A percentile compares a stretch with the other conserved stretches of the same genome.
phyloP scores from a whole-genome alignment of 2,113 vertebrate genomes.

The Centrocercus urophasianus region DNA sequence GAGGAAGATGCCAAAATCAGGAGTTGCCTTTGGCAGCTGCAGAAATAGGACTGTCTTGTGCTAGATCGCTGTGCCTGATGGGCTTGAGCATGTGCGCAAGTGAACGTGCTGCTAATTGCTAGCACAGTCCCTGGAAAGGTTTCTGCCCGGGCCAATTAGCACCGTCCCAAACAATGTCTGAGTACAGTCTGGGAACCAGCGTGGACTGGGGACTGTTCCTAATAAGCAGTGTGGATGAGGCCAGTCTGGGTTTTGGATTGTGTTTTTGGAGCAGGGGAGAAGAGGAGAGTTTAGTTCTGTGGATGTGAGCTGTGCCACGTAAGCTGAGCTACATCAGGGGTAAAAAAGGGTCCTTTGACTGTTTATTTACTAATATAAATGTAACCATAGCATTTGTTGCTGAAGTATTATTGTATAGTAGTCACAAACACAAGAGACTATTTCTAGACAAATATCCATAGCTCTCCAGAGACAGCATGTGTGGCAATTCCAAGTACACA shows the following conservation, averaged over 20 bases:
- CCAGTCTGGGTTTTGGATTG: constrained; percentile 24
- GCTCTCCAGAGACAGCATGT: constrained; percentile 41
- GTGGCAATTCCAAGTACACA: constrained; percentile 51
- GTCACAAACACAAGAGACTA: constrained; percentile 29
- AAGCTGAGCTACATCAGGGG: neutral
- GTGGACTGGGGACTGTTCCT: constrained; percentile 23
- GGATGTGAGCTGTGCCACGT: neutral
- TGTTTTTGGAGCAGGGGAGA: neutral
- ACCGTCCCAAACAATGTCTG: constrained; percentile 48
- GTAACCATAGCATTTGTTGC: constrained; percentile 51
- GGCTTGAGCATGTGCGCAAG: neutral
- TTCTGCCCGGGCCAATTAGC: constrained; percentile 56
- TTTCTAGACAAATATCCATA: constrained; percentile 39
- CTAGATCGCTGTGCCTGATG: neutral
- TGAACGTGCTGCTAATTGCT: constrained; percentile 46
- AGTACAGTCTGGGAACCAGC: constrained; percentile 25
- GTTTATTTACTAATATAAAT: constrained; percentile 52
- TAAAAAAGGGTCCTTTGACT: neutral
- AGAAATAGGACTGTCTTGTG: neutral
- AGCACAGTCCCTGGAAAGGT: constrained; percentile 14
- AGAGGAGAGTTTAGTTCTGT: neutral
- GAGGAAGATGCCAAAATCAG: neutral
- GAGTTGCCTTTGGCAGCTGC: constrained; percentile 9
- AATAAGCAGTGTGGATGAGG: constrained; percentile 37
- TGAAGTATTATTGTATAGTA: constrained; percentile 18